Evolutionary conservation across 2,113 vertebrate species (phyloP), one percentile per base, ranked within the genome.

Genomic region (Eudyptes chrysolophus): DNA sequence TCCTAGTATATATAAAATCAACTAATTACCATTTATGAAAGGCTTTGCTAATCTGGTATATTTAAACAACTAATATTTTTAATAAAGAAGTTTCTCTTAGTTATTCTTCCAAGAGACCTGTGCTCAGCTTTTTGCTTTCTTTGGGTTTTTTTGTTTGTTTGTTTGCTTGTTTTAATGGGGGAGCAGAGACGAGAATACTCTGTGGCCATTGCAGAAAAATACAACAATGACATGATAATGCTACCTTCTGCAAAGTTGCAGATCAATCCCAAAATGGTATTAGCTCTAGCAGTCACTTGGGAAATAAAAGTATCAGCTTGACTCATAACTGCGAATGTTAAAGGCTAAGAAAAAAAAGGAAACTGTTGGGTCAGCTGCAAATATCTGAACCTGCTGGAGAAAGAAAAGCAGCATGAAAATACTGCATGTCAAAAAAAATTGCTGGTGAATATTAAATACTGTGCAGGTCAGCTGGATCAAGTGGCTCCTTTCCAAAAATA

Each of bases 301-400:
- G 87, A 95, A 92, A 92, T 84, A 87, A 76, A 94, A 85, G 49
- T 76, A 89, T 72, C 48, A 79, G 24, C 34, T 64, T 93, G 84
- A 91, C 38, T 93, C 52, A 75, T 64, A 85, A 85, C 55, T 16
- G 48, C 24, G 87, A 92, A 95, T 72, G 52, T 87, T 92, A 96
- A 92, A 84, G 61, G 74, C 49, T 84, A 66, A 79, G 48, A 64
- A 87, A 89, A 76, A 70, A 51, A 18, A 72, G 5, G 30, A 92
- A 92, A 83, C 34, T 65, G 17, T 29, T 82, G 84, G 52, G 69
- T 84, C 77, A 94, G 38, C 34, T 82, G 44, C 66, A 83, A 85
- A 76, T 85, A 76, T 76, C 36, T 46, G 22, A 78, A 72, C 46
- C 34, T 87, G 24, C 49, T 85, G 54, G 24, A 76, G 27, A 72